Evolutionary conservation across 2,797 vertebrate species (phyloP).

Genomic region (Pipistrellus pipistrellus): DNA sequence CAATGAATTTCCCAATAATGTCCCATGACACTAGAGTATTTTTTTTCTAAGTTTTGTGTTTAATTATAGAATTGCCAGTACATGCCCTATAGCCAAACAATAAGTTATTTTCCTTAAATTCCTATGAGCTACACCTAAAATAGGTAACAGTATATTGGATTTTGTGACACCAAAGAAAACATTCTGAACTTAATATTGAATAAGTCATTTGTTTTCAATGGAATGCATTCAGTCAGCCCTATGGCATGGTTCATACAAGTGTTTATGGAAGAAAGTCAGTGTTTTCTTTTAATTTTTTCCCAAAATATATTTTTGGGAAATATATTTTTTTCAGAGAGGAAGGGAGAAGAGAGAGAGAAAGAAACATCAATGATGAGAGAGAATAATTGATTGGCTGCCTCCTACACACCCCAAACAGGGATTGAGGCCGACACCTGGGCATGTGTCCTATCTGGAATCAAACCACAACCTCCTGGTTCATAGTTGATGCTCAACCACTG

Average conservation of each 20-base stretch:
- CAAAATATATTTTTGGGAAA: too few species aligned
- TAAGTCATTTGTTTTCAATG: background rate
- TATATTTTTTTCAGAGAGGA: too few species aligned
- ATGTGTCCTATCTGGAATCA: too few species aligned
- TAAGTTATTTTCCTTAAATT: constrained; percentile 14
- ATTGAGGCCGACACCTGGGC: too few species aligned
- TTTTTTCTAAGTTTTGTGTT: background rate
- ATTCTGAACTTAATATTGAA: background rate
- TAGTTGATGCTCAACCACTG: too few species aligned
- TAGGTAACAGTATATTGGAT: constrained; percentile 16
- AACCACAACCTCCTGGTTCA: too few species aligned
- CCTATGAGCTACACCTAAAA: background rate
- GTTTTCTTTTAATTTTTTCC: background rate
- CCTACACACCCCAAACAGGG: too few species aligned
- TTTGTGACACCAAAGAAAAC: background rate
- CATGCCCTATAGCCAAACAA: background rate
- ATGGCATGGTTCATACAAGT: too few species aligned
- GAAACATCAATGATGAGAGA: too few species aligned
- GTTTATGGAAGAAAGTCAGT: background rate
- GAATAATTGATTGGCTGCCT: too few species aligned
- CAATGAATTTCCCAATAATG: constrained; percentile 28
- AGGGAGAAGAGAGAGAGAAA: too few species aligned
- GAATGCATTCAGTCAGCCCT: background rate
- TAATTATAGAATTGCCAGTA: constrained; percentile 1
- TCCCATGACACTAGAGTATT: background rate